A percentile compares a stretch with the other conserved stretches of the same genome.
Evolutionary conservation across 2,888 invertebrate species (phyloP).

Genomic region (Neoaliturus tenellus): DNA sequence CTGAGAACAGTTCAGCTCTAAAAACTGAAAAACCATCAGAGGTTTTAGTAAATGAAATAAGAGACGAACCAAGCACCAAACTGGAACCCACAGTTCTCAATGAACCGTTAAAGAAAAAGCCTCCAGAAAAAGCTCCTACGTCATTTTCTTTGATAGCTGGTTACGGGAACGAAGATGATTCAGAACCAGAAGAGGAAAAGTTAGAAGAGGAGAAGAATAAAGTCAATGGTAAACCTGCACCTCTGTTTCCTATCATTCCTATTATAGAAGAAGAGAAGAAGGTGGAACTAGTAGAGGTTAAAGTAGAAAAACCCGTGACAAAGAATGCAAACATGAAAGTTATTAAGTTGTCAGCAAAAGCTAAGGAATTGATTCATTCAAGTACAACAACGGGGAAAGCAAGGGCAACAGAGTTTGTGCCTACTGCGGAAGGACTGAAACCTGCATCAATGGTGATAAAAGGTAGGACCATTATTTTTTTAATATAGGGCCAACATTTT

Average conservation of each 20-base stretch:
- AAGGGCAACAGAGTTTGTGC: constrained; percentile 62
- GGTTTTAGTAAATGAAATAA: no score
- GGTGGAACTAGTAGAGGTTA: neutral
- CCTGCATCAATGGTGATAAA: constrained; percentile 71
- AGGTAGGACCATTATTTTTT: neutral
- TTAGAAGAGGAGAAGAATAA: constrained; percentile 57
- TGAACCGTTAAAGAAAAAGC: neutral
- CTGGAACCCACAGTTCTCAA: neutral
- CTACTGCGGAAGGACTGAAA: constrained; percentile 71
- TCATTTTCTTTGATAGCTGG: constrained; percentile 62
- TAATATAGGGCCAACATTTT: no score
- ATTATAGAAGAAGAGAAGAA: neutral
- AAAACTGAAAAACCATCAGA: neutral
- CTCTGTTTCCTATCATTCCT: constrained; percentile 58
- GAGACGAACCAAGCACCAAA: neutral
- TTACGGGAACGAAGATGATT: constrained; percentile 75
- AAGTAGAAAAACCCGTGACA: neutral
- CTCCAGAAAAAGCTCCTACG: constrained; percentile 42
- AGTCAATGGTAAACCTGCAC: constrained; percentile 41
- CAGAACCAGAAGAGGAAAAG: constrained; percentile 63
- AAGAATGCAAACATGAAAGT: constrained; percentile 53
- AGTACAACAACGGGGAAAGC: constrained; percentile 63
- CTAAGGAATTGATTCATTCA: constrained; percentile 64
- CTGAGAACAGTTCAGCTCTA: neutral
- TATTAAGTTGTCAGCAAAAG: constrained; percentile 64